Evolutionary conservation across 2,797 vertebrate species (phyloP).

Genomic region (Microctenopoma lineatum): DNA sequence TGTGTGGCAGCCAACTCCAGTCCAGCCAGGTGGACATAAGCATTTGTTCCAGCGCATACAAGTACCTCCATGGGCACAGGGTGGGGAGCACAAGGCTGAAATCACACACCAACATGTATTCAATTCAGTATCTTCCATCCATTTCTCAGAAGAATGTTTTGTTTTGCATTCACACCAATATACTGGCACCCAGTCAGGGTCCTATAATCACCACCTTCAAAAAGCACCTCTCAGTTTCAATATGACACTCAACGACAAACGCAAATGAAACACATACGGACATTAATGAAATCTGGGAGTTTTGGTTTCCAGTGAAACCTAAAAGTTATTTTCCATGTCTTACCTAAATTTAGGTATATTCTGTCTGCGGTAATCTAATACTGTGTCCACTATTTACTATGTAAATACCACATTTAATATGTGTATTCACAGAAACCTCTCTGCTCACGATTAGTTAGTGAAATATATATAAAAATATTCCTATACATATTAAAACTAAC

Average conservation of each 20-base stretch:
- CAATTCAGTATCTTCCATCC: neutral
- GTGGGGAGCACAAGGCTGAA: conserved; percentile 85
- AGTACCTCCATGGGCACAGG: conserved; percentile 85
- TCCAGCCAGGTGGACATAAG: conserved; percentile 83
- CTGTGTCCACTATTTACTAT: neutral
- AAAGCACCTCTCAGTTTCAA: neutral
- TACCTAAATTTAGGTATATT: neutral
- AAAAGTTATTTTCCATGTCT: neutral
- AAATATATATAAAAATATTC: too few relatives aligned
- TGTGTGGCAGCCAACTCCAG: conserved; percentile 83
- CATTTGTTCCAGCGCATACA: conserved; percentile 87
- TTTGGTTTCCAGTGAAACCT: neutral
- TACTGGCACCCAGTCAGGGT: neutral
- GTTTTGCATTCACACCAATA: neutral
- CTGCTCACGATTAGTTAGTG: neutral
- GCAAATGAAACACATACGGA: neutral
- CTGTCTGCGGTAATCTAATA: neutral
- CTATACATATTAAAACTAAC: too few relatives aligned
- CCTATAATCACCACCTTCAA: neutral
- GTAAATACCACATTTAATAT: neutral
- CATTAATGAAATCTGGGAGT: neutral
- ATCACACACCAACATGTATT: conserved; percentile 37
- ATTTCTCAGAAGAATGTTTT: neutral
- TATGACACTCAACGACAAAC: neutral
- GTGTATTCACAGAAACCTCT: neutral